Percentiles rank a stretch among this genome's conserved stretches.
Evolutionary conservation across 2,797 vertebrate genomes (phyloP).

Genomic region (Mus caroli): DNA sequence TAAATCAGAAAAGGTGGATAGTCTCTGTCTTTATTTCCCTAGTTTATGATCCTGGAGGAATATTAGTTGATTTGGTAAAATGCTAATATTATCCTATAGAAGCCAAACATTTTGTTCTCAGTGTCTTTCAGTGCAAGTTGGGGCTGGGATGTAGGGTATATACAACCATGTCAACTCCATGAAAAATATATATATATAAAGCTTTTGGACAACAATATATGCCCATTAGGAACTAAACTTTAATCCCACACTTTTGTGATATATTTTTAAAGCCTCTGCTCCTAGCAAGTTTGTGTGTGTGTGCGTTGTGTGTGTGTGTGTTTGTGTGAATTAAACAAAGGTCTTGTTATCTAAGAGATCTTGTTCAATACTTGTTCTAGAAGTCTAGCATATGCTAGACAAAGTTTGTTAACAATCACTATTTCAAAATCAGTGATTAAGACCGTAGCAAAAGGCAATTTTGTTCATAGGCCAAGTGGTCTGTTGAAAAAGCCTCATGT

Average conservation of each 20-base stretch:
- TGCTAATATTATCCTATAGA: not conserved
- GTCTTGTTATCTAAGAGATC: too few species aligned
- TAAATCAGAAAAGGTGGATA: not conserved
- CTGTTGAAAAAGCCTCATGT: not conserved
- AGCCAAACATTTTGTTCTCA: not conserved
- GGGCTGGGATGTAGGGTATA: fast-evolving
- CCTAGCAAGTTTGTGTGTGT: too few species aligned
- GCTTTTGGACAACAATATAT: too few species aligned
- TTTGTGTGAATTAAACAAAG: not conserved
- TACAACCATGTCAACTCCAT: not conserved
- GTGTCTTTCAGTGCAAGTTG: not conserved
- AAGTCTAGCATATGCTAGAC: not conserved
- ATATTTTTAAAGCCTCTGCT: not conserved
- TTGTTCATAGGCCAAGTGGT: too few species aligned
- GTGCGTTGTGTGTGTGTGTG: too few species aligned
- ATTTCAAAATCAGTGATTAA: not conserved
- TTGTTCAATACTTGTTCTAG: not conserved
- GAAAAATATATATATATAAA: not conserved
- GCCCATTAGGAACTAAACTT: not conserved
- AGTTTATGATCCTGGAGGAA: not conserved
- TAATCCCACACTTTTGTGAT: not conserved
- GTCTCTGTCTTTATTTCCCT: not conserved
- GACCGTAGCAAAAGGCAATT: not conserved
- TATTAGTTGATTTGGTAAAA: not conserved
- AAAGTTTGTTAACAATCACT: not conserved